Conservation (phyloP, 2,113 vertebrate genomes). For the Paradisaea rubra region DNA sequence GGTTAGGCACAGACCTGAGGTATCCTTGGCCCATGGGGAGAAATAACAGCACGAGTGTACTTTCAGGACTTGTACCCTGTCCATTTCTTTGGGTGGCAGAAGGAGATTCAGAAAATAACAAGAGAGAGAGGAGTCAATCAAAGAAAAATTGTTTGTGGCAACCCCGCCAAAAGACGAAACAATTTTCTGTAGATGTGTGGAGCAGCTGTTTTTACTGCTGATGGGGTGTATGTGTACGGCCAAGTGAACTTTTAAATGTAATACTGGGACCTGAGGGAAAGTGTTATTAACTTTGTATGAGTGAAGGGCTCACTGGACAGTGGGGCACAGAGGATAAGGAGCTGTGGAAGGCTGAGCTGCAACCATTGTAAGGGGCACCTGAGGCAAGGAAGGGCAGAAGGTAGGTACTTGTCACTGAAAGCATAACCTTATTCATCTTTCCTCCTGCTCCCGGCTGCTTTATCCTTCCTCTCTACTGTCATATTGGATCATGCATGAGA, state of each 20-base stretch:
- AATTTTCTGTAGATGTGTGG: background rate
- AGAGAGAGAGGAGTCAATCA: background rate
- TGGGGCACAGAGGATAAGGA: background rate
- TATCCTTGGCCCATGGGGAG: background rate
- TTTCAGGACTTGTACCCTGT: background rate
- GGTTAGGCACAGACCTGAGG: background rate
- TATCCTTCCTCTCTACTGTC: background rate
- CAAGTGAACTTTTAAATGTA: background rate
- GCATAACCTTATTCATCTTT: background rate
- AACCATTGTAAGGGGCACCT: accelerated
- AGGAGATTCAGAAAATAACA: background rate
- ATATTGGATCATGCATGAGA: background rate
- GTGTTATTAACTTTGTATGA: background rate
- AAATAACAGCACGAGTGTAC: accelerated
- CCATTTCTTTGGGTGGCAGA: background rate
- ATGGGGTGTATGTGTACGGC: background rate
- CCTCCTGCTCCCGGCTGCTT: background rate
- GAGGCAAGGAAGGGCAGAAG: background rate
- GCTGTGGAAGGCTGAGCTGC: background rate
- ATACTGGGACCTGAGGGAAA: background rate
- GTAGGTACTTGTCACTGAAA: background rate
- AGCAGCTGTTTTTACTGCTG: background rate
- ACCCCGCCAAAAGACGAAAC: background rate
- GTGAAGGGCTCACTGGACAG: background rate
- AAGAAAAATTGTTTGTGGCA: background rate